Base-by-base conservation (phyloP, 1,140 invertebrate species). In the Nebria ingens region DNA sequence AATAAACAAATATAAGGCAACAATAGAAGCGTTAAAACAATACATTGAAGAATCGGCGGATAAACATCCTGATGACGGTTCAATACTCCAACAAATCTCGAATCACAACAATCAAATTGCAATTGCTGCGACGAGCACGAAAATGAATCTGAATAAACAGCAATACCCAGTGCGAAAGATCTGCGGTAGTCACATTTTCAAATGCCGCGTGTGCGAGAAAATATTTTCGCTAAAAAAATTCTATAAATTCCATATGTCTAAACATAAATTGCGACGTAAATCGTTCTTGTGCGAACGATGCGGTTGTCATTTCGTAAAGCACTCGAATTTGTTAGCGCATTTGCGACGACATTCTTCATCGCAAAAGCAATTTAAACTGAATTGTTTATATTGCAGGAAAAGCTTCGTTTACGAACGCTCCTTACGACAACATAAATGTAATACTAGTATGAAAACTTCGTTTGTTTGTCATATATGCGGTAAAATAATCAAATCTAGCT, bases 1-100 rank as follows among this genome's bases (percentile, higher is more conserved):
- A 20, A 22, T 57, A 11, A 53, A 51, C n/a, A 68, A 65, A 52
- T 64, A 57, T 52, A 52, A 63, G 23, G 59, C 58, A 56, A 60
- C 53, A 0, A 61, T 45, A 45, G 15, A 45, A 19, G 4, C 22
- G 6, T 17, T 17, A 53, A n/a, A 53, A 53, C 6, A 29, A 11
- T 15, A 2, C 3, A 22, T 51, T 11, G 21, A 51, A n/a, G n/a
- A n/a, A n/a, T n/a, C n/a, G n/a, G n/a, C n/a, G n/a, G 29, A 34
- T 9, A 34, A 9, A 34, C 17, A 1, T 49, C 11, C 11, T 19
- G 17, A 6, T 13, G 1, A 19, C 2, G 45, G 21, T 11, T 1
- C n/a, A n/a, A 49, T 1, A 1, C 19, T 1, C 17, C 17, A 49
- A 1, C 2, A 9, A 19, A 6, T 13, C 11, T 2, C 11, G 21